Evolutionary conservation across 2,888 invertebrate species (phyloP).

Genomic region (Chorisops tibialis): DNA sequence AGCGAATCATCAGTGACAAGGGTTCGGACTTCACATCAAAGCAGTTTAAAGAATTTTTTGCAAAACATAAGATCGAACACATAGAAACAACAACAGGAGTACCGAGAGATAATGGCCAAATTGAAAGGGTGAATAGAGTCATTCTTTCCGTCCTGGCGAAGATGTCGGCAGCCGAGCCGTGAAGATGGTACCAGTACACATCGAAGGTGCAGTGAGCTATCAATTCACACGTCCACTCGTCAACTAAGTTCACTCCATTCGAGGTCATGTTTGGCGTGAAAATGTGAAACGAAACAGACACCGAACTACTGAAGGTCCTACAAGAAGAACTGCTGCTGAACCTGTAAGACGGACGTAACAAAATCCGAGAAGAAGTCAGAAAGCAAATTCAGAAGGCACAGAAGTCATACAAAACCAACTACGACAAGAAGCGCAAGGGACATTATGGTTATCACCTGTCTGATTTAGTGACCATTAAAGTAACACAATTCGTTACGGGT

Average conservation of each 20-base stretch:
- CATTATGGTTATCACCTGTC: too few species aligned
- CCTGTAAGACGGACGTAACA: slow-evolving; percentile 11
- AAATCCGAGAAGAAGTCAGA: slow-evolving; percentile 20
- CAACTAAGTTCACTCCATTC: too few species aligned
- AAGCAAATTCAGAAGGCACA: slow-evolving; percentile 34
- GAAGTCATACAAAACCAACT: slow-evolving; percentile 20
- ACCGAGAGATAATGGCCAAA: slow-evolving; percentile 46
- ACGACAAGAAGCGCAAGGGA: too few species aligned
- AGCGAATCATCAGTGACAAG: slow-evolving; percentile 40
- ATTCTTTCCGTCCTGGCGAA: slow-evolving; percentile 43
- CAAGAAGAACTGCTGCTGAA: neutral
- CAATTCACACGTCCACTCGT: too few species aligned
- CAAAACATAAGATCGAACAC: slow-evolving; percentile 41
- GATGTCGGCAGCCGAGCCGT: slow-evolving; percentile 39
- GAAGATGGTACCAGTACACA: slow-evolving; percentile 39
- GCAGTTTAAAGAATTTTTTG: slow-evolving; percentile 38
- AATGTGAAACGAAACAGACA: slow-evolving; percentile 1
- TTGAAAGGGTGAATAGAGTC: slow-evolving; percentile 40
- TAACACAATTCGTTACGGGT: slow-evolving; percentile 32
- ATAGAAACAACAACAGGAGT: slow-evolving; percentile 37
- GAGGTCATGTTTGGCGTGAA: too few species aligned
- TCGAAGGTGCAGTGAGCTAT: slow-evolving; percentile 36
- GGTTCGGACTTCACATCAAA: slow-evolving; percentile 43
- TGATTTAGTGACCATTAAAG: slow-evolving; percentile 33
- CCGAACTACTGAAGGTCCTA: slow-evolving; percentile 15